A percentile compares a stretch with the other conserved stretches of the same genome.
Evolutionary conservation across 2,113 vertebrate species (phyloP).

Genomic region (Pycnonotus jocosus): DNA sequence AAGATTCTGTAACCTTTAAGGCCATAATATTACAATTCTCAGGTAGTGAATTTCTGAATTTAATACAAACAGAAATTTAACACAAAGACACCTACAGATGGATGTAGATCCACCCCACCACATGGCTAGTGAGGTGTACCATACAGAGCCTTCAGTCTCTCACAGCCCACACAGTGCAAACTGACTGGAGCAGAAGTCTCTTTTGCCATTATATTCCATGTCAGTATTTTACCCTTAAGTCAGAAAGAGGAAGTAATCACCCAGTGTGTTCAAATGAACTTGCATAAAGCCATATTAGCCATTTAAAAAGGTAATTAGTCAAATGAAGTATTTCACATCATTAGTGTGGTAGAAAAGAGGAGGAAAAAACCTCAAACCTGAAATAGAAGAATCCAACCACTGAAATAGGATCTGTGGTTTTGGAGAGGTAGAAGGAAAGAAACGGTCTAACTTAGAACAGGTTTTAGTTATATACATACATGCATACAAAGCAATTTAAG

Average conservation of each 20-base stretch:
- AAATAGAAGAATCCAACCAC: background rate
- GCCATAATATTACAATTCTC: background rate
- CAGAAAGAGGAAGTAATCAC: background rate
- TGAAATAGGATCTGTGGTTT: background rate
- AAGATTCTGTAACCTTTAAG: background rate
- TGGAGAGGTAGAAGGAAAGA: background rate
- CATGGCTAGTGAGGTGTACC: background rate
- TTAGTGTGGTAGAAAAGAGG: background rate
- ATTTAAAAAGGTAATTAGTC: background rate
- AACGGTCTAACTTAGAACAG: background rate
- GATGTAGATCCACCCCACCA: background rate
- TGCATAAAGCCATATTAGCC: background rate
- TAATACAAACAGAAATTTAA: background rate
- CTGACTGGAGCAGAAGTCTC: background rate
- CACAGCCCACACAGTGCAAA: background rate
- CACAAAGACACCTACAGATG: background rate
- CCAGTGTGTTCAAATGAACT: background rate
- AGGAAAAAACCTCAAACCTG: background rate
- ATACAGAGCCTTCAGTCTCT: background rate
- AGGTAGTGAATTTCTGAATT: background rate
- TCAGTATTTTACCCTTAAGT: background rate
- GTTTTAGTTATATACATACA: background rate
- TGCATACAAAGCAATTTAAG: background rate
- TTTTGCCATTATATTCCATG: background rate
- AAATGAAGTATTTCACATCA: background rate